Evolutionary conservation across 2,888 invertebrate species (phyloP).

Genomic region (Branchellion lobata): DNA sequence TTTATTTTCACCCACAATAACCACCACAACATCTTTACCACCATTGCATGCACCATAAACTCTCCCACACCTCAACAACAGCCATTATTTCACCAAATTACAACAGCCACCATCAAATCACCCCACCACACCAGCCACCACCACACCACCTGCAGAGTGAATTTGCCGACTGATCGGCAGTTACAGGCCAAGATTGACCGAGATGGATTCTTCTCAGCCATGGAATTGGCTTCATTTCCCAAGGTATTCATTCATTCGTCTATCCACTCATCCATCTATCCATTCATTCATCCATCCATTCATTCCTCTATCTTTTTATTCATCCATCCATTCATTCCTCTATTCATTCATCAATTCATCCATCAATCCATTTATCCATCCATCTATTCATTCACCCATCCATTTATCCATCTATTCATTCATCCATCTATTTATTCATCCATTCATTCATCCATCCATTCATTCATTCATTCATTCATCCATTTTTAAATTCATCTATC

Average conservation of each 20-base stretch:
- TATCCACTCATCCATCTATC: neutral
- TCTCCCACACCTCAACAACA: neutral
- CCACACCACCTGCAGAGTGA: neutral
- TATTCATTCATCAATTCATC: too few relatives aligned
- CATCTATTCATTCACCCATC: neutral
- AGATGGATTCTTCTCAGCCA: conserved; percentile 10
- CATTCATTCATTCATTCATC: neutral
- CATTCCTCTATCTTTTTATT: neutral
- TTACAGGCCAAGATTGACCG: neutral
- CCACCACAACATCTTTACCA: too few relatives aligned
- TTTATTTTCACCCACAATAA: too few relatives aligned
- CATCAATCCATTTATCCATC: neutral
- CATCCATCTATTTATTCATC: neutral
- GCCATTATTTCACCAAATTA: neutral
- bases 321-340: neutral
- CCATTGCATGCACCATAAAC: too few relatives aligned
- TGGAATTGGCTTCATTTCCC: conserved; percentile 3
- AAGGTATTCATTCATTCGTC: conserved; percentile 2
- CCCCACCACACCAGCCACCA: neutral
- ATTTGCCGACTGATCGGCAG: neutral
- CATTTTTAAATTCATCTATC: neutral
- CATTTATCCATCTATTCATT: neutral
- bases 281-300: conserved; percentile 11
- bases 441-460: neutral
- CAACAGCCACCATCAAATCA: too few relatives aligned